A percentile compares a stretch with the other conserved stretches of the same genome.
These are phyloP conservation scores for Zingel zingel DNA, from an alignment of 2,113 vertebrate genomes.

Conservation along the genomic window DNA sequence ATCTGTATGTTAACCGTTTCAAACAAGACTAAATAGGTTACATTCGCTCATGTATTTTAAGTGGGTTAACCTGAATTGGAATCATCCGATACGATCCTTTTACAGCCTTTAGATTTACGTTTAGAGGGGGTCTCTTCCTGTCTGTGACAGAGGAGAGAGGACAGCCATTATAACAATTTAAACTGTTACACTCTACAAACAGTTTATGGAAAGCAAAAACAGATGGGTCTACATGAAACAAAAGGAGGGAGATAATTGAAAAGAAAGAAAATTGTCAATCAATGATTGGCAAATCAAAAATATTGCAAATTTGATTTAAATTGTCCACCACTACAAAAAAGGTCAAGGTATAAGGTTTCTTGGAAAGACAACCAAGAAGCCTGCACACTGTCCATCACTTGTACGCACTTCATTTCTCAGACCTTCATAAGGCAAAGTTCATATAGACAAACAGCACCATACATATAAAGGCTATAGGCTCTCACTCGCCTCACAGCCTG, in stretches of 20 bases:
- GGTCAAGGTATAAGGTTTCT: too few relatives aligned
- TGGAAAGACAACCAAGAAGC: background rate
- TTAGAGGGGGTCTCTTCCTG: background rate
- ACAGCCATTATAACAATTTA: background rate
- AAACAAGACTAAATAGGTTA: background rate
- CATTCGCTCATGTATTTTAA: background rate
- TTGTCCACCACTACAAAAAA: too few relatives aligned
- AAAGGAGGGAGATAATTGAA: background rate
- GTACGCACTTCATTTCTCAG: background rate
- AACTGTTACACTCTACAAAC: background rate
- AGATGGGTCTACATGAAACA: background rate
- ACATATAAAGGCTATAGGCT: background rate
- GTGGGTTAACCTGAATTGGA: constrained; percentile 53
- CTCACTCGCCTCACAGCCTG: background rate
- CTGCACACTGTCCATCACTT: background rate
- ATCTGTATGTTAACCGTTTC: background rate
- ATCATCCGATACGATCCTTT: background rate
- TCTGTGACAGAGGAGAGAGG: constrained; percentile 29
- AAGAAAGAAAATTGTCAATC: background rate
- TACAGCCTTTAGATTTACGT: accelerated
- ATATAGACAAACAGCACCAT: background rate
- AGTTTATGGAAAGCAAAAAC: background rate
- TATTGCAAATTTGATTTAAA: too few relatives aligned
- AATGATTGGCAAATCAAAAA: too few relatives aligned
- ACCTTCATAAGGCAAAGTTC: background rate